phyloP scores from a whole-genome alignment of 2,113 vertebrate genomes.

The Reinhardtius hippoglossoides region DNA sequence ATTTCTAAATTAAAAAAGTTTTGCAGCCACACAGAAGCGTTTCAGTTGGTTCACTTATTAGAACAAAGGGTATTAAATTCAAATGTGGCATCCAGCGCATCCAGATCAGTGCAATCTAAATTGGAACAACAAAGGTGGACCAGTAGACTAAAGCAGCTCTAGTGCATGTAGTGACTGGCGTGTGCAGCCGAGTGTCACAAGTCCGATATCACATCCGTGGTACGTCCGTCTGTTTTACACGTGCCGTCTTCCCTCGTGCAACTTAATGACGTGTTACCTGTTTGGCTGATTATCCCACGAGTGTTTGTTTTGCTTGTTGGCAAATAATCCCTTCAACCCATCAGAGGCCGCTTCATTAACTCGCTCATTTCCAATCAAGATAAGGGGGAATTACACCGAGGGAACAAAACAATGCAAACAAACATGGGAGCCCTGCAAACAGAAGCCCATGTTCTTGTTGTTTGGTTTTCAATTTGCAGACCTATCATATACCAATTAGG shows the following conservation, averaged over 20 bases:
- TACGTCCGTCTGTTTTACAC: background rate
- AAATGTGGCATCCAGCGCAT: background rate
- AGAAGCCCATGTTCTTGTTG: conserved; percentile 2
- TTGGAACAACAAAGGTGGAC: background rate
- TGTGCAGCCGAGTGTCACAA: background rate
- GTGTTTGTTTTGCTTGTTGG: conserved; percentile 35
- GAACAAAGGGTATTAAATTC: background rate
- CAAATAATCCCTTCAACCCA: conserved; percentile 14
- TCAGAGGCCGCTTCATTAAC: conserved; percentile 52
- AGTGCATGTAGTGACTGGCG: too few relatives aligned
- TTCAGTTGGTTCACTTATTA: background rate
- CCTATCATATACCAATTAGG: conserved; percentile 20
- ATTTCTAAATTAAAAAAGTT: conserved; percentile 27
- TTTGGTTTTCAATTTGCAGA: conserved; percentile 29
- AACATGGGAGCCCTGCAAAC: conserved; percentile 32
- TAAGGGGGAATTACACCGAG: conserved; percentile 45
- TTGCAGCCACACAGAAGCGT: background rate
- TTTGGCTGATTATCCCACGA: conserved; percentile 20
- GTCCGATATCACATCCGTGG: background rate
- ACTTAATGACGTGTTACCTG: conserved; percentile 38
- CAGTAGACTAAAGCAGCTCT: background rate
- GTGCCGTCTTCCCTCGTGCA: background rate
- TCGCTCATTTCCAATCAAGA: conserved; percentile 54
- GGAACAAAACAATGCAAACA: conserved; percentile 54
- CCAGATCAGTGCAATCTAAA: background rate